Conservation (phyloP, 2,888 invertebrate genomes). For the Urechis unicinctus region DNA sequence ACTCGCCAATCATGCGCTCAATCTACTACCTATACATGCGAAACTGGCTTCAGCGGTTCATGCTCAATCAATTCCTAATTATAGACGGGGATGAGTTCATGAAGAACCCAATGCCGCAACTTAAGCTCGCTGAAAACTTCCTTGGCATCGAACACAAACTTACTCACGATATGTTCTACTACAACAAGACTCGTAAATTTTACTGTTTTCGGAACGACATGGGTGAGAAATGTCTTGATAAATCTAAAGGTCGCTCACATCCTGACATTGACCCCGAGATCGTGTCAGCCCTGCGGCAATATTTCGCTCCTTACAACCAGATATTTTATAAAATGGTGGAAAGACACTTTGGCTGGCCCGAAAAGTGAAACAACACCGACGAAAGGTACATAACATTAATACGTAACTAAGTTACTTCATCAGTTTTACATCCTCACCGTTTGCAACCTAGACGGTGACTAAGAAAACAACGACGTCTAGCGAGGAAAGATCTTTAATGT, state of each 20-base stretch:
- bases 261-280: conserved; percentile 75
- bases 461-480: too few species aligned
- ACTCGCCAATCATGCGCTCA: conserved; percentile 37
- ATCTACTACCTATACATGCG: conserved; percentile 66
- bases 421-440: too few species aligned
- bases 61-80: conserved; percentile 82
- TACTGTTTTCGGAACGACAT: conserved; percentile 63
- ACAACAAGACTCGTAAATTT: conserved; percentile 93
- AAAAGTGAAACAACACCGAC: too few species aligned
- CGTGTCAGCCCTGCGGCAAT: conserved; percentile 25
- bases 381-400: too few species aligned
- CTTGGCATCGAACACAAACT: conserved; percentile 34
- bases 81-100: conserved; percentile 62
- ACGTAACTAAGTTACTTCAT: too few species aligned
- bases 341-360: conserved; percentile 87
- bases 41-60: conserved; percentile 86
- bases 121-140: conserved; percentile 40
- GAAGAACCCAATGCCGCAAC: conserved; percentile 34
- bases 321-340: conserved; percentile 70
- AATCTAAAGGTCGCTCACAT: conserved; percentile 78
- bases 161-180: conserved; percentile 76
- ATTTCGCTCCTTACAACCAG: too few species aligned
- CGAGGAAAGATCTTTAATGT: too few species aligned
- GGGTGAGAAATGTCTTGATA: conserved; percentile 81
- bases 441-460: too few species aligned